A percentile compares a stretch with the other conserved stretches of the same genome.
Evolutionary conservation across 2,113 vertebrate species (phyloP).

Genomic region (Colistium nudipinnis): DNA sequence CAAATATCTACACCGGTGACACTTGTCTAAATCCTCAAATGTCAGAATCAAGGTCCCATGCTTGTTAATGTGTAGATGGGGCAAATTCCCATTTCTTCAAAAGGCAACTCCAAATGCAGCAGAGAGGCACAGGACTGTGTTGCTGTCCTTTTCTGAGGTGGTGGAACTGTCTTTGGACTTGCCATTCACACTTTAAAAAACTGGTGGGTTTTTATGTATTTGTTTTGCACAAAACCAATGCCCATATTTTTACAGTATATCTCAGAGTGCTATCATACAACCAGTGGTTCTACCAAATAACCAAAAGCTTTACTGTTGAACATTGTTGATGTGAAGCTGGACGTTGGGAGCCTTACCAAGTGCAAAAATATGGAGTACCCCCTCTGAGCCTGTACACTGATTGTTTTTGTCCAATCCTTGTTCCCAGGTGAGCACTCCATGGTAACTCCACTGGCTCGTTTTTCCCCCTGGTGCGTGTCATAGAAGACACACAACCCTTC

Average conservation of each 20-base stretch:
- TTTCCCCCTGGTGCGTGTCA: background rate
- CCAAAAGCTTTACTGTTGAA: slow-evolving; percentile 1
- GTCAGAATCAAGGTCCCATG: background rate
- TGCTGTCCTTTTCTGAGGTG: background rate
- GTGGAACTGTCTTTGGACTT: background rate
- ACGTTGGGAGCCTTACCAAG: background rate
- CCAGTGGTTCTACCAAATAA: slow-evolving; percentile 21
- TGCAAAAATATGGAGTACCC: background rate
- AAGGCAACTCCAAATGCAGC: background rate
- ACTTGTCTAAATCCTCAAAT: background rate
- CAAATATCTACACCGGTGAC: background rate
- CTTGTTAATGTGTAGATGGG: background rate
- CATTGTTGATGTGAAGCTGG: slow-evolving; percentile 14
- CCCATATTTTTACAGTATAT: background rate
- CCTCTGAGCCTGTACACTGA: background rate
- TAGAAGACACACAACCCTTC: background rate
- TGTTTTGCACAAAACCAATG: no score
- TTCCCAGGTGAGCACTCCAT: slow-evolving; percentile 9
- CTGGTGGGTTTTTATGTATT: background rate
- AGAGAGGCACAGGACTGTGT: background rate
- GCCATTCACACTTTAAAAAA: background rate
- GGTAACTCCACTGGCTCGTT: background rate
- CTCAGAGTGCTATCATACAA: slow-evolving; percentile 12
- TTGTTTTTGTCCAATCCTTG: no score
- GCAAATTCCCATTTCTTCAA: background rate